Evolutionary conservation across 2,888 invertebrate species (phyloP).

Genomic region (Macaria notata): DNA sequence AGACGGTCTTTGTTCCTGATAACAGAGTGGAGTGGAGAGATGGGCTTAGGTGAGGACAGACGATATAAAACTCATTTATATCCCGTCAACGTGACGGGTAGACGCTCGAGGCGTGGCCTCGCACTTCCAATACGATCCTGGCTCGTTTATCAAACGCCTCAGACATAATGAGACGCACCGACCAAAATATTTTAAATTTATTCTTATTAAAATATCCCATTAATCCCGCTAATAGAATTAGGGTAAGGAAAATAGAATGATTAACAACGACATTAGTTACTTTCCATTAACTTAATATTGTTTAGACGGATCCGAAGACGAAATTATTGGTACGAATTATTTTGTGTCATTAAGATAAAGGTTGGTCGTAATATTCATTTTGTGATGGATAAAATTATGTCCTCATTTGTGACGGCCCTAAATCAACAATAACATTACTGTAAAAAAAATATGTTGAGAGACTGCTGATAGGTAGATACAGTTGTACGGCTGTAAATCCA

Average conservation of each 20-base stretch:
- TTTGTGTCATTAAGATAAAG: slow-evolving; percentile 3
- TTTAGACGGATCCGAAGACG: slow-evolving; percentile 21
- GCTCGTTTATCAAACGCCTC: slow-evolving; percentile 76
- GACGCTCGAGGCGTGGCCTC: slow-evolving; percentile 68
- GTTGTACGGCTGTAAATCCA: too few relatives aligned
- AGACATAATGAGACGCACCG: slow-evolving; percentile 76
- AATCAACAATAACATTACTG: not conserved
- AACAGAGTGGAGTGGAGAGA: slow-evolving; percentile 66
- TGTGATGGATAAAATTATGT: not conserved
- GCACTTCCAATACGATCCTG: slow-evolving; percentile 66
- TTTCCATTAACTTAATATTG: slow-evolving; percentile 26
- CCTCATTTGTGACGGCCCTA: not conserved
- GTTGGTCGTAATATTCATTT: not conserved
- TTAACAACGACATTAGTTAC: slow-evolving; percentile 33
- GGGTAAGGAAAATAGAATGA: slow-evolving; percentile 40
- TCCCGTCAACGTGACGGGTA: slow-evolving; percentile 66
- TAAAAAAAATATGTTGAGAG: too few relatives aligned
- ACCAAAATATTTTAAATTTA: slow-evolving; percentile 66
- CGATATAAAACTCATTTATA: slow-evolving; percentile 80
- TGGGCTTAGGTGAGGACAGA: slow-evolving; percentile 76
- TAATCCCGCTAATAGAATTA: slow-evolving; percentile 50
- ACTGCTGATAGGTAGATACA: too few relatives aligned
- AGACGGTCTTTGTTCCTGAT: slow-evolving; percentile 61
- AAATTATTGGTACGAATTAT: slow-evolving; percentile 18
- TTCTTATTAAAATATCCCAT: slow-evolving; percentile 58